Evolutionary conservation across 2,113 vertebrate species (phyloP), one percentile per base, ranked within the genome.

Genomic region (Nanorana parkeri): DNA sequence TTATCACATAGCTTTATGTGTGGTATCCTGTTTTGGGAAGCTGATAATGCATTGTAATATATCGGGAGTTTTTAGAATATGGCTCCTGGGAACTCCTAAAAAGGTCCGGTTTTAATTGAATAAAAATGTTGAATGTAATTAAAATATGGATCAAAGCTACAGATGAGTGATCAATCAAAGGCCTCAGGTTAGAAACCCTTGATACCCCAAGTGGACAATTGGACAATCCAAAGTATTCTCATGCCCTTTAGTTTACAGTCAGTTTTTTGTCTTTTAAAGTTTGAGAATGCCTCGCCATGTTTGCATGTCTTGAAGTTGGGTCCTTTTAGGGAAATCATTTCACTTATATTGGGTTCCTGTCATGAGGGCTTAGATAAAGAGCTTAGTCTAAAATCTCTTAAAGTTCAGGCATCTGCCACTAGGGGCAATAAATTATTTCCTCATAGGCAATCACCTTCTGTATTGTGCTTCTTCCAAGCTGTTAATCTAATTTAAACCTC

Each of bases 331-430:
- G 85, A 85, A 80, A 87, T 90, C 68, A 82, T 61, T 87, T 84
- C 69, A 85, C 75, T 90, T 88, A 83, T 86, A 83, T 83, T 90
- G 81, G 77, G 77, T 80, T 90, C 88, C 84, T 88, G 68, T 84
- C 75, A 81, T 84, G 86, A 83, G 82, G 77, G 85, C 71, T 87
- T 87, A 90, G 79, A 88, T 88, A 87, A 91, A 89, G 86, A 86
- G 85, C 87, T 91, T 88, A 89, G 81, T 84, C 72, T 87, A 82
- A 81, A 85, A 90, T 88, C 81, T 86, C 89, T 90, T 89, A 86
- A 89, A 91, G 88, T 90, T 87, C 86, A 88, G 81, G 86, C 82
- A 84, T 91, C 87, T 90, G 83, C 88, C 89, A 89, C 86, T 88
- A 91, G 89, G 88, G 88, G 87, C 89, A 89, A 90, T 85, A 89